Conservation (phyloP, 2,888 invertebrate genomes). For the Yponomeuta malinellus region DNA sequence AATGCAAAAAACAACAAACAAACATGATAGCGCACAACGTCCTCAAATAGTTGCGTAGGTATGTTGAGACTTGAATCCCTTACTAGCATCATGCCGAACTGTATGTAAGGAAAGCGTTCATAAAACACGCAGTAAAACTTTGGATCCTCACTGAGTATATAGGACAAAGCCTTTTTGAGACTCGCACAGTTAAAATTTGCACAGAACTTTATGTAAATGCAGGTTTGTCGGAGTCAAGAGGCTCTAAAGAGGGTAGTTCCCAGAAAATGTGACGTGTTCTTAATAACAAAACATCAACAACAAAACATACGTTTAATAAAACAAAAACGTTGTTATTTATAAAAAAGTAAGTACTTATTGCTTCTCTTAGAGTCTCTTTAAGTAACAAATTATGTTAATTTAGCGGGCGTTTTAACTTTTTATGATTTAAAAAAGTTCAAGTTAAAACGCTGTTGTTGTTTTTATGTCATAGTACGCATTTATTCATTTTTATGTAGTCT, state of each 20-base stretch:
- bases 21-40: background rate
- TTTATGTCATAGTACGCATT: no score
- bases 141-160: background rate
- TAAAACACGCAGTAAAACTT: background rate
- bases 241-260: background rate
- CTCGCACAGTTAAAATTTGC: background rate
- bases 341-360: no score
- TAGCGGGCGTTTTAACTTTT: no score
- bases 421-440: no score
- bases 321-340: background rate
- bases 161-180: background rate
- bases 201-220: constrained; percentile 1
- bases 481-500: no score
- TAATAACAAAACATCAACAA: background rate
- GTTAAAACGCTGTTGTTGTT: no score
- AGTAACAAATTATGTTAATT: no score
- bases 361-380: no score
- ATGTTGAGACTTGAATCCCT: background rate
- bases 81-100: background rate
- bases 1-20: no score
- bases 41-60: background rate
- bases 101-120: background rate
- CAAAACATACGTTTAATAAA: background rate
- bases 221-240: background rate
- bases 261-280: background rate